Conservation (phyloP, 2,888 invertebrate genomes). For the Parnassius mnemosyne region DNA sequence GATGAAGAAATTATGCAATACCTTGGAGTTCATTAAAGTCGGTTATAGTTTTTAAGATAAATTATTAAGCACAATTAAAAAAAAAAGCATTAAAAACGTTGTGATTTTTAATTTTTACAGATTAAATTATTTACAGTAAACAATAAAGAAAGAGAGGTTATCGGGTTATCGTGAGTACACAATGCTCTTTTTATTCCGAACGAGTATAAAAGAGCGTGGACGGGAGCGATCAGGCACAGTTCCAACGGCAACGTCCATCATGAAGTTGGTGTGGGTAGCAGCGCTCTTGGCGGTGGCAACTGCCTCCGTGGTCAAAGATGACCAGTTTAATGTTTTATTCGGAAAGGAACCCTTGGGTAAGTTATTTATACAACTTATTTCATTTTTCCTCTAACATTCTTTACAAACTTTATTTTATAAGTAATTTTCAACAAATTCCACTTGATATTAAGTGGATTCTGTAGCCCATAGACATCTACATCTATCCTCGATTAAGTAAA, state of each 20-base stretch:
- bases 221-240: constrained; percentile 37
- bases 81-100: too few relatives aligned
- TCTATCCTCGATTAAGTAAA: too few relatives aligned
- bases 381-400: neutral
- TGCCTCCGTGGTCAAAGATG: constrained; percentile 59
- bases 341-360: constrained; percentile 64
- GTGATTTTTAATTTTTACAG: too few relatives aligned
- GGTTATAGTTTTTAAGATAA: too few relatives aligned
- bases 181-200: constrained; percentile 8
- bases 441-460: too few relatives aligned
- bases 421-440: too few relatives aligned
- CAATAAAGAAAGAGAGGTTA: constrained; percentile 15
- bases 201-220: constrained; percentile 51
- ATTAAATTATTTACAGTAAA: too few relatives aligned
- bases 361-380: constrained; percentile 21
- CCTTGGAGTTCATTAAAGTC: too few relatives aligned
- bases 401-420: too few relatives aligned
- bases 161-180: constrained; percentile 20
- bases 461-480: too few relatives aligned
- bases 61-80: too few relatives aligned
- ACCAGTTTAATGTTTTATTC: constrained; percentile 42
- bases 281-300: constrained; percentile 52
- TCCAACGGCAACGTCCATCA: constrained; percentile 33
- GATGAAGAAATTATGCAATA: too few relatives aligned
- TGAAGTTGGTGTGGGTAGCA: constrained; percentile 46